Evolutionary conservation across 2,888 invertebrate genomes (phyloP), one percentile per base, ranked within the genome.

Genomic region (Notocelia uddmanniana): DNA sequence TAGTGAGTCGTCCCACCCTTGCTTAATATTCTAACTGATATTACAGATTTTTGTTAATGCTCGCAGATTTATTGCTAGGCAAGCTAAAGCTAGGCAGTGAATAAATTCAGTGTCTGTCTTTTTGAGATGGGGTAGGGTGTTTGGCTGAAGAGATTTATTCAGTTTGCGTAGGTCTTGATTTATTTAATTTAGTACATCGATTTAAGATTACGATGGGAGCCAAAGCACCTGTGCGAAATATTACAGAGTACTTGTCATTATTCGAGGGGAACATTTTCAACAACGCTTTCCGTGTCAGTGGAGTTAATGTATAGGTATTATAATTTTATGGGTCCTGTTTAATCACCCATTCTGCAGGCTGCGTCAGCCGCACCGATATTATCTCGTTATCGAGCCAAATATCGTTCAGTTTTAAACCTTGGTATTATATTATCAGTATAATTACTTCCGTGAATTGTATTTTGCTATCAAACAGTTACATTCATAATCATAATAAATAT

Each of bases 1-100:
- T 88, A 87, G 87, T 85, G 83, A 81, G 81, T 81, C 79, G 68
- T 19, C 41, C 55, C 57, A 57, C 67, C 63, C 69, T 69, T 69
- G 60, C 71, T 72, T 72, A 62, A 68, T 72, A 72, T 72, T 72
- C 68, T 59, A 72, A 68, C 58, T 72, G 68, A 68, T 72, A 68
- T 72, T 72, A 72, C 72, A 62, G 72, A 72, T 72, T 72, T 72
- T 72, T 72, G 72, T 68, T 72, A 72, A 72, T 68, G 68, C 68
- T 62, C 19, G 55, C 62, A 72, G 48, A 68, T 68, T 72, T 68
- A 72, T 72, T 68, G 67, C 72, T 72, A 68, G 72, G 23, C 66
- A 52, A 67, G 71, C 67, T 52, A 71, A 60, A 68, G 72, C 68
- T 57, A 67, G 62, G 23, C 45, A 31, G 67, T 68, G 68, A 72